Conservation (phyloP, 2,113 vertebrate genomes). For the Rostratula benghalensis region DNA sequence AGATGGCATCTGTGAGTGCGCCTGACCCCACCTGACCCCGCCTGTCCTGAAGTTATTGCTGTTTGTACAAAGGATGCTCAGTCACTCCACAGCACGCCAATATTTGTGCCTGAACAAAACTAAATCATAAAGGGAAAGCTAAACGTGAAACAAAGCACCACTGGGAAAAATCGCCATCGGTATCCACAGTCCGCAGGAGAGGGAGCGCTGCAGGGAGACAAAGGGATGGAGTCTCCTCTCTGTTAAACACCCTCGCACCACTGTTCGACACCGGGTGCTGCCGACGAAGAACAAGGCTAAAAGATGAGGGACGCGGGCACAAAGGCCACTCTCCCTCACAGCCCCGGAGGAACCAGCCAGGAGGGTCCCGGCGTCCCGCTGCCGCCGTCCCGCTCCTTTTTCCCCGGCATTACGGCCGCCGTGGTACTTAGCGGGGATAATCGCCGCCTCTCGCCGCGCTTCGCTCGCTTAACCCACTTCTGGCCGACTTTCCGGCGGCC, state of each 20-base stretch:
- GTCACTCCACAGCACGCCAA: accelerated
- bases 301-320: accelerated
- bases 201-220: no score
- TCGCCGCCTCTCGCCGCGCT: neutral
- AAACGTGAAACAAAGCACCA: accelerated
- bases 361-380: neutral
- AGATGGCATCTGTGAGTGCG: accelerated
- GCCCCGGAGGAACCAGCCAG: accelerated
- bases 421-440: neutral
- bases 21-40: no score
- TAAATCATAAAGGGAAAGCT: accelerated
- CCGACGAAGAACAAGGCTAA: accelerated
- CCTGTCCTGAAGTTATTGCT: accelerated
- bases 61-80: neutral
- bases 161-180: accelerated
- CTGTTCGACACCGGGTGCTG: neutral
- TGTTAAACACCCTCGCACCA: accelerated
- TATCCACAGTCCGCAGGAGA: accelerated
- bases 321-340: accelerated
- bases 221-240: neutral
- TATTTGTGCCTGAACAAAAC: accelerated
- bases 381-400: neutral
- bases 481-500: neutral
- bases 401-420: neutral
- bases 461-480: accelerated